Percentiles rank a stretch among this genome's conserved stretches.
These are phyloP conservation scores for Trachymyrmex septentrionalis DNA, from an alignment of 1,140 invertebrate species.

Conservation along the genomic window DNA sequence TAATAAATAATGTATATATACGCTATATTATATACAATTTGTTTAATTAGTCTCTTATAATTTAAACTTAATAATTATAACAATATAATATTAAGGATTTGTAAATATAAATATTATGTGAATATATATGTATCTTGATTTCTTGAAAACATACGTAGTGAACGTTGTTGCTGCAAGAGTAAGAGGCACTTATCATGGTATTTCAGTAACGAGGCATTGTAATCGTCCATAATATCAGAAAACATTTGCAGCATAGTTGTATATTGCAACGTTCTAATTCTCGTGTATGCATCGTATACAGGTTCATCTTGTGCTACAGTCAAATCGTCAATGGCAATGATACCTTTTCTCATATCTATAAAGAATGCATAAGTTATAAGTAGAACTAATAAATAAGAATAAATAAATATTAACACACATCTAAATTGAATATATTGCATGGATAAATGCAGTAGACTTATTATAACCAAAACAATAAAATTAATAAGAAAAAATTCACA, in stretches of 20 bases:
- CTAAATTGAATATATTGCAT: conserved; percentile 21
- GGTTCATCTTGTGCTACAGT: conserved; percentile 76
- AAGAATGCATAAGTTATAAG: neutral
- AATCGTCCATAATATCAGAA: conserved; percentile 90
- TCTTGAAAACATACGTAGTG: conserved; percentile 88
- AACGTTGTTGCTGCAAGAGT: conserved; percentile 92
- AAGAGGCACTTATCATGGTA: conserved; percentile 91
- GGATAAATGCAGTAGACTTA: neutral
- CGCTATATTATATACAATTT: neutral
- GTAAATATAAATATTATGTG: no score
- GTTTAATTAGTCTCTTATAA: neutral
- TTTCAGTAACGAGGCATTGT: conserved; percentile 91
- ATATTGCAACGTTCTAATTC: conserved; percentile 87
- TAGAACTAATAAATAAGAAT: neutral
- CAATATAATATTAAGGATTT: neutral
- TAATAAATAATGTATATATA: neutral
- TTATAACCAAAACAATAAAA: no score
- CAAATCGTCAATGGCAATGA: conserved; percentile 76
- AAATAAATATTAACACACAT: neutral
- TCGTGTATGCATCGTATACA: conserved; percentile 78
- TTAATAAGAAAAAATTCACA: no score
- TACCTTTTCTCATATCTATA: conserved; percentile 80
- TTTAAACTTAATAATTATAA: neutral
- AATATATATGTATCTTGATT: neutral
- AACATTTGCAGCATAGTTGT: conserved; percentile 84